Evolutionary conservation across 2,888 invertebrate species (phyloP).

Genomic region (Pseudococcus longispinus): DNA sequence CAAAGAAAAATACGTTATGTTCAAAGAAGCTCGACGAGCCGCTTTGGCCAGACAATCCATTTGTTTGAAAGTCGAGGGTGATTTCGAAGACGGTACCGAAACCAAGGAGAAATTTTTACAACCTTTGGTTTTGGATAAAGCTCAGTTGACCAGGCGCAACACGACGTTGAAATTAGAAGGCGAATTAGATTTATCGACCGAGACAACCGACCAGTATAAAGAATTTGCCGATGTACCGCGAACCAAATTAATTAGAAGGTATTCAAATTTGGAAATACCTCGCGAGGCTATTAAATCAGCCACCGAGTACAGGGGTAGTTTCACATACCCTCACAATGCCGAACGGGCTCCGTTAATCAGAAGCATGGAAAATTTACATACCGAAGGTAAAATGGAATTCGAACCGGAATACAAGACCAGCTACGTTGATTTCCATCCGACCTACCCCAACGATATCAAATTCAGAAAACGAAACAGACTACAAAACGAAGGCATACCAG

Average conservation of each 20-base stretch:
- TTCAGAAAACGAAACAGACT: background rate
- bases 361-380: conserved; percentile 49
- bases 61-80: conserved; percentile 30
- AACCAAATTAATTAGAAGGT: conserved; percentile 16
- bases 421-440: conserved; percentile 5
- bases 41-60: conserved; percentile 14
- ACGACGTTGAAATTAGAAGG: conserved; percentile 42
- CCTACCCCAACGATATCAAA: conserved; percentile 25
- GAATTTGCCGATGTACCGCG: conserved; percentile 8
- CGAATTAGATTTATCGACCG: conserved; percentile 13
- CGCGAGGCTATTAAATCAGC: background rate
- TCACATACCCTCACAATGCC: background rate
- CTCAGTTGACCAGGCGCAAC: background rate
- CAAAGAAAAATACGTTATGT: conserved; percentile 39
- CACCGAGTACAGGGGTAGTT: conserved; percentile 40
- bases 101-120: conserved; percentile 34
- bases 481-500: background rate
- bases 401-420: conserved; percentile 23
- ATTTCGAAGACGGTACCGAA: conserved; percentile 41
- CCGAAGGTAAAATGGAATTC: conserved; percentile 46
- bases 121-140: background rate
- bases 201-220: conserved; percentile 22
- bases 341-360: conserved; percentile 33
- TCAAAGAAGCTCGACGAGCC: conserved; percentile 25
- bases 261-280: conserved; percentile 40